Evolutionary conservation across 2,797 vertebrate genomes (phyloP).

Genomic region (Helicolenus hilgendorfi): DNA sequence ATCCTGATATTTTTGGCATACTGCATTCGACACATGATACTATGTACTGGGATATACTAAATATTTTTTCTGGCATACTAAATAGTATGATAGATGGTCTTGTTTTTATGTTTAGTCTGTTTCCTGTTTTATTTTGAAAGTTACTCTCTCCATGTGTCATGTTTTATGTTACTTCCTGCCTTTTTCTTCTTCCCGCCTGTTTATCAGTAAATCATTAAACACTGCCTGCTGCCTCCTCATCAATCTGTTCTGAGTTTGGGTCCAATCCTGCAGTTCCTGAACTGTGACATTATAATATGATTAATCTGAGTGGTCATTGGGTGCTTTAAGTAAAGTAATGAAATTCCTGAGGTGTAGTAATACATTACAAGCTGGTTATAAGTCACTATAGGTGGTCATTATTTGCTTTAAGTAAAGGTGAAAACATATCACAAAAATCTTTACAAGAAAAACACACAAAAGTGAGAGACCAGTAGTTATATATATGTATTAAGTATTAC

Average conservation of each 20-base stretch:
- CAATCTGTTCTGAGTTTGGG: background rate
- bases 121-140: background rate
- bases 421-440: background rate
- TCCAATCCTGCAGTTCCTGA: background rate
- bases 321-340: too few species aligned
- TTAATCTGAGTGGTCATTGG: background rate
- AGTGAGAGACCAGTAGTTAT: background rate
- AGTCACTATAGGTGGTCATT: background rate
- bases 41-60: too few species aligned
- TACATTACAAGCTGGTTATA: background rate
- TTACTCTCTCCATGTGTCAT: background rate
- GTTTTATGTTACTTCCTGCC: fast-evolving
- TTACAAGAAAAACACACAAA: background rate
- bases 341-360: background rate
- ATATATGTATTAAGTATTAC: background rate
- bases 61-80: too few species aligned
- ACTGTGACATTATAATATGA: background rate
- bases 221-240: too few species aligned
- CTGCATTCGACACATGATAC: too few species aligned
- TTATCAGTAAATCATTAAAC: background rate
- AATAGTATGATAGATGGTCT: too few species aligned
- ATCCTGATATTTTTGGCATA: fast-evolving
- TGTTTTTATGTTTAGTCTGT: background rate
- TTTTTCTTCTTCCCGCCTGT: background rate
- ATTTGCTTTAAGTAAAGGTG: background rate